These are phyloP conservation scores for Drosophila malerkotliana DNA, from an alignment of 1,140 invertebrate genomes.

Conservation along the genomic window DNA sequence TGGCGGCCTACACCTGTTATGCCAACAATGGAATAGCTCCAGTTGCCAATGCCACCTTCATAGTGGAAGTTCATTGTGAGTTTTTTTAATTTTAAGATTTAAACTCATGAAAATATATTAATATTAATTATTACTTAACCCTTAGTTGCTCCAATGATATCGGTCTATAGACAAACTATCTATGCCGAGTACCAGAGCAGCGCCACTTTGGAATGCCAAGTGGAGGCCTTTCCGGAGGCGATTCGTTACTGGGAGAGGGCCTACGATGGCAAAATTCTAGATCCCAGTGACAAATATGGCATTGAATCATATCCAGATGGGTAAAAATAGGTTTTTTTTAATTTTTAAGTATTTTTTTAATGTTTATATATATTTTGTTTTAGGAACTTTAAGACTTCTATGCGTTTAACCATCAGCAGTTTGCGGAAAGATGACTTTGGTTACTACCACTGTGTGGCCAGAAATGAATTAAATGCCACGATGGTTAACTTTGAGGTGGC, in stretches of 20 bases:
- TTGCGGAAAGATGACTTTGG: conserved; percentile 88
- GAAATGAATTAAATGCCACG: conserved; percentile 91
- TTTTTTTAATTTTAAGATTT: conserved; percentile 38
- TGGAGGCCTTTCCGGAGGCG: conserved; percentile 94
- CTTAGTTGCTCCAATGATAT: conserved; percentile 92
- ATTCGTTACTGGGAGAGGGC: conserved; percentile 93
- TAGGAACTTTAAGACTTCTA: conserved; percentile 83
- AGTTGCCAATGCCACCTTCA: conserved; percentile 90
- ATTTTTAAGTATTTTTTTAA: background rate
- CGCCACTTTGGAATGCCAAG: conserved; percentile 91
- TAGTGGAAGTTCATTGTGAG: conserved; percentile 95
- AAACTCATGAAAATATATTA: background rate
- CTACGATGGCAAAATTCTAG: conserved; percentile 89
- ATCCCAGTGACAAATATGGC: conserved; percentile 88
- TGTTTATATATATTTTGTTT: background rate
- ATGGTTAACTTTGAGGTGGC: conserved; percentile 90
- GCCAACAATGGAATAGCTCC: conserved; percentile 95
- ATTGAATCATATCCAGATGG: conserved; percentile 86
- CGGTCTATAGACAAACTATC: conserved; percentile 90
- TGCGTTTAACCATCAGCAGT: conserved; percentile 90
- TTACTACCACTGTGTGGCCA: conserved; percentile 92
- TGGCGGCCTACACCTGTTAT: conserved; percentile 93
- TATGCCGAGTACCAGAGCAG: conserved; percentile 88
- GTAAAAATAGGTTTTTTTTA: conserved; percentile 27
- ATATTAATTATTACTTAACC: background rate